Conservation (phyloP, 2,888 invertebrate species). For the Tenthredo distinguenda region DNA sequence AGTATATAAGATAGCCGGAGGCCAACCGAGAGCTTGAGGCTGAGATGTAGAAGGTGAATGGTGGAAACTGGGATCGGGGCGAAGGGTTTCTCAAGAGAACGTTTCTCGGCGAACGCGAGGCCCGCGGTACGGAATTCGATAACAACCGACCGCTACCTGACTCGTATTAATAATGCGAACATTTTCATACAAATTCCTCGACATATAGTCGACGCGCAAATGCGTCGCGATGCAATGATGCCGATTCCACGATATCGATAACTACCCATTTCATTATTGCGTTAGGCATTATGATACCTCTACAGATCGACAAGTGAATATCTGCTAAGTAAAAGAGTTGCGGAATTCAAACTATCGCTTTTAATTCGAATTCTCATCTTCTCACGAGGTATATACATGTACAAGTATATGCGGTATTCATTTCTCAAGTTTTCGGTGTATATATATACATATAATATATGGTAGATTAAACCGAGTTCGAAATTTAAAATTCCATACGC, state of each 20-base stretch:
- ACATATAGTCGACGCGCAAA: constrained; percentile 3
- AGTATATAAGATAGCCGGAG: constrained; percentile 4
- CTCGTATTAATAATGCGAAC: constrained; percentile 47
- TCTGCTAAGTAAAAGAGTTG: not conserved
- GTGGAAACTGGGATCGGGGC: constrained; percentile 28
- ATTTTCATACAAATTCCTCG: constrained; percentile 44
- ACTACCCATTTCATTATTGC: not conserved
- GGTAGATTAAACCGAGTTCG: not conserved
- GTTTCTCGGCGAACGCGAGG: constrained; percentile 19
- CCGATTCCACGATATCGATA: not conserved
- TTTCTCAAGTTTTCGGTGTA: not conserved
- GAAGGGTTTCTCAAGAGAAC: constrained; percentile 47
- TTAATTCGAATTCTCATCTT: not conserved
- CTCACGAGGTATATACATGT: not conserved
- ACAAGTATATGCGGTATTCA: not conserved
- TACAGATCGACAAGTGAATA: not conserved
- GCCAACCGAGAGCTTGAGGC: constrained; percentile 10
- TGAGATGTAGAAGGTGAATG: constrained; percentile 40
- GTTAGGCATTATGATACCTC: not conserved
- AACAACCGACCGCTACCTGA: constrained; percentile 46
- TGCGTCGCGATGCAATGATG: not conserved
- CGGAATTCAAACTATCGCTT: not conserved
- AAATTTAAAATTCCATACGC: constrained; percentile 27
- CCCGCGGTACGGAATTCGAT: constrained; percentile 36
- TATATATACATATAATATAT: not conserved